Conservation (phyloP, 1,140 invertebrate species). For the Magallana gigas region DNA sequence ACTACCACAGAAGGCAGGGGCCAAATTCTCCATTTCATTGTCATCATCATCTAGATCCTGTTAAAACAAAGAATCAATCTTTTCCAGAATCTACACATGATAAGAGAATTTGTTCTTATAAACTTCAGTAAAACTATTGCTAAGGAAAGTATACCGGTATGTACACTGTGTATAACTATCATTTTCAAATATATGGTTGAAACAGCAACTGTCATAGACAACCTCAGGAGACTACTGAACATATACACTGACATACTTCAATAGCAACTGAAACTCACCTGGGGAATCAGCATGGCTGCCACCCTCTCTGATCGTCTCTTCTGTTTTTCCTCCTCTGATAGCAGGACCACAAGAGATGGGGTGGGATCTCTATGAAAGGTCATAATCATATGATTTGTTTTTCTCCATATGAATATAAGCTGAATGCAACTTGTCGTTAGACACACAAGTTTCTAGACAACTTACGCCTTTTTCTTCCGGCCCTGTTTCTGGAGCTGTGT, state of each 20-base stretch:
- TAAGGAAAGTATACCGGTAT: no score
- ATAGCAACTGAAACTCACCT: conserved; percentile 35
- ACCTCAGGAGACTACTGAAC: no score
- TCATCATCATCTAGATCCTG: conserved; percentile 28
- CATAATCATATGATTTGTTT: no score
- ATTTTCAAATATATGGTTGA: no score
- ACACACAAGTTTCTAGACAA: background rate
- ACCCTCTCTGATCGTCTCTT: conserved; percentile 50
- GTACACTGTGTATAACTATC: no score
- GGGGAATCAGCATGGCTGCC: conserved; percentile 38
- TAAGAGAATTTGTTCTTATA: no score
- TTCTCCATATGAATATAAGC: no score
- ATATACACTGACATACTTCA: no score
- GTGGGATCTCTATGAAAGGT: conserved; percentile 35
- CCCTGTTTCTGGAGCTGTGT: background rate
- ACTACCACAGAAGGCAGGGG: conserved; percentile 26
- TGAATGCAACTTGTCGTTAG: background rate
- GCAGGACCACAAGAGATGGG: conserved; percentile 44
- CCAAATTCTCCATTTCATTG: background rate
- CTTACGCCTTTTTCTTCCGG: conserved; percentile 46
- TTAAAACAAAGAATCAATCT: background rate
- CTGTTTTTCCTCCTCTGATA: conserved; percentile 55
- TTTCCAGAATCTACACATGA: no score
- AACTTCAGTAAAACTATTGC: no score
- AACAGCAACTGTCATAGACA: no score